Percentiles rank a stretch among this genome's conserved stretches.
Conservation (phyloP, 2,113 vertebrate genomes). For the Australoheros scitulus region DNA sequence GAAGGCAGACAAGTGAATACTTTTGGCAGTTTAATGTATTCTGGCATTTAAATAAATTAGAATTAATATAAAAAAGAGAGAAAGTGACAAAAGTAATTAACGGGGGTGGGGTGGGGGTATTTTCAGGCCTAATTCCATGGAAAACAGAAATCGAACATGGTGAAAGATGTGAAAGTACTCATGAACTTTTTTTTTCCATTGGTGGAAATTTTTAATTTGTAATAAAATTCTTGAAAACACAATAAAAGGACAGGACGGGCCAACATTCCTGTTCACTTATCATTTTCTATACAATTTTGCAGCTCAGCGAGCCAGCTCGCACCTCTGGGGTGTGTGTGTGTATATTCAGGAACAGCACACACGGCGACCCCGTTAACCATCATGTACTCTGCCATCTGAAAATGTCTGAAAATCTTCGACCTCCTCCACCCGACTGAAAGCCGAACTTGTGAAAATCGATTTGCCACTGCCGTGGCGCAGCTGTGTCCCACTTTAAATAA, state of each 20-base stretch:
- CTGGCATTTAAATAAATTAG: background rate
- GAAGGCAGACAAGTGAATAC: too few species aligned
- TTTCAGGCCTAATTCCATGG: background rate
- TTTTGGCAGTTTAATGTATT: background rate
- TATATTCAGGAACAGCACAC: background rate
- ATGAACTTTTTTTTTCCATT: background rate
- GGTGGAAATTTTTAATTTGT: background rate
- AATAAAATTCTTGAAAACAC: background rate
- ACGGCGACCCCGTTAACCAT: background rate
- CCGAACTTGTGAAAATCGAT: background rate
- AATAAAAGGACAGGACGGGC: background rate
- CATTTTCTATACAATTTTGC: background rate
- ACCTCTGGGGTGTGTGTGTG: background rate
- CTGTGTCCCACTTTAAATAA: slow-evolving; percentile 20
- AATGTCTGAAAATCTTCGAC: slow-evolving; percentile 3
- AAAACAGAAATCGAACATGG: background rate
- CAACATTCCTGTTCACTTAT: background rate
- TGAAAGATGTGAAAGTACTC: background rate
- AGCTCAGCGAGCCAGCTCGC: background rate
- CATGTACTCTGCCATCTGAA: background rate
- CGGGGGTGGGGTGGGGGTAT: too few species aligned
- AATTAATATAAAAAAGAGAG: background rate
- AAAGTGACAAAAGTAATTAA: fast-evolving
- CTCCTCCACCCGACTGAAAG: background rate
- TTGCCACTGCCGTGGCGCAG: background rate